Conservation (phyloP, 2,888 invertebrate genomes). For the Zygogramma bicolorata region DNA sequence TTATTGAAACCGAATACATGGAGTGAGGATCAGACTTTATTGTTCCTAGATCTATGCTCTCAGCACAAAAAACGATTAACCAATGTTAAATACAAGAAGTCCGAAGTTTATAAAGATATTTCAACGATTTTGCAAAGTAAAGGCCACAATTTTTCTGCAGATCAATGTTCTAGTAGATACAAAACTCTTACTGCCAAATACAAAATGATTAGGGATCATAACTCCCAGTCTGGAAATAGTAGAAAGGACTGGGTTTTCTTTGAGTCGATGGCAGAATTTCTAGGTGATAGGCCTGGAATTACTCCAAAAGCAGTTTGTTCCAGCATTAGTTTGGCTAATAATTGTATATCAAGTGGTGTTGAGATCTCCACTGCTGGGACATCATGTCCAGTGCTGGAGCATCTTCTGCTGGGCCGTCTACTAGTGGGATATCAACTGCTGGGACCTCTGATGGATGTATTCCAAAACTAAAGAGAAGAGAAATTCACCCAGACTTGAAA, state of each 20-base stretch:
- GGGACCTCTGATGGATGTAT: background rate
- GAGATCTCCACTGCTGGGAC: no score
- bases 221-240: background rate
- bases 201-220: background rate
- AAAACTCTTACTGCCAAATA: background rate
- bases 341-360: no score
- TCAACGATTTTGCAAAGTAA: no score
- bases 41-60: no score
- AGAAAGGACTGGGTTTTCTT: background rate
- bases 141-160: background rate
- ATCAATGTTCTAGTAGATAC: background rate
- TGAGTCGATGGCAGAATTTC: background rate
- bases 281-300: conserved; percentile 3
- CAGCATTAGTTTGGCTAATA: no score
- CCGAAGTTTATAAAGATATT: no score
- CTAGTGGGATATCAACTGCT: background rate
- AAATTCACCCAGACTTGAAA: background rate
- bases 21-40: no score
- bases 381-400: no score
- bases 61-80: no score
- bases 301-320: background rate
- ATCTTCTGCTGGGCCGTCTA: background rate
- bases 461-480: background rate
- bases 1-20: no score
- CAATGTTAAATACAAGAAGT: no score